phyloP scores from a whole-genome alignment of 2,888 invertebrate species.

The Caradrina kadenii region DNA sequence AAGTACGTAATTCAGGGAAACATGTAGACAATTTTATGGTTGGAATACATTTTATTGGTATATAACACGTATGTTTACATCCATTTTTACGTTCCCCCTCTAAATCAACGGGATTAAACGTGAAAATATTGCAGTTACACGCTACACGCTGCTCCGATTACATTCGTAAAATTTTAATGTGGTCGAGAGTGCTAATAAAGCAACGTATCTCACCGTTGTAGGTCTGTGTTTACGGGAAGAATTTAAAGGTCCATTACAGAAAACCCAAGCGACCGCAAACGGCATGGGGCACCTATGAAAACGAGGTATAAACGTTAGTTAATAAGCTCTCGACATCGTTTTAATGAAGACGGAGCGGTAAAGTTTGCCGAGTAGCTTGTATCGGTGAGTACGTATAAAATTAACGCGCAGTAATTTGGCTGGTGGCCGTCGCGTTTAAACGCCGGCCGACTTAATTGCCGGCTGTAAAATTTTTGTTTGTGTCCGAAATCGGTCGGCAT shows the following conservation, averaged over 20 bases:
- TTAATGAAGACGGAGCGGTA: constrained; percentile 73
- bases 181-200: constrained; percentile 61
- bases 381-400: constrained; percentile 67
- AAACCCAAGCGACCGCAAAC: constrained; percentile 63
- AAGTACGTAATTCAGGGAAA: constrained; percentile 63
- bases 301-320: constrained; percentile 64
- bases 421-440: constrained; percentile 63
- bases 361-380: constrained; percentile 60
- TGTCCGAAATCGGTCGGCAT: constrained; percentile 74
- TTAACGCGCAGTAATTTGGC: constrained; percentile 70
- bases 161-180: constrained; percentile 67
- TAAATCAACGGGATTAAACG: constrained; percentile 64
- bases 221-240: constrained; percentile 56
- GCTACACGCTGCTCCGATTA: constrained; percentile 58
- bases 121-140: constrained; percentile 65
- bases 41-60: constrained; percentile 69
- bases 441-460: constrained; percentile 73
- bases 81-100: constrained; percentile 52
- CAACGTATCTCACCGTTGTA: constrained; percentile 36
- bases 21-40: constrained; percentile 60
- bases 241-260: constrained; percentile 64
- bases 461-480: constrained; percentile 78
- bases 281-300: constrained; percentile 64
- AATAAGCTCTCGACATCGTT: constrained; percentile 69
- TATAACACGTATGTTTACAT: constrained; percentile 57